Percentiles rank a stretch among this genome's conserved stretches.
These are phyloP conservation scores for Florisuga fusca DNA, from an alignment of 2,797 vertebrate genomes.

Conservation along the genomic window DNA sequence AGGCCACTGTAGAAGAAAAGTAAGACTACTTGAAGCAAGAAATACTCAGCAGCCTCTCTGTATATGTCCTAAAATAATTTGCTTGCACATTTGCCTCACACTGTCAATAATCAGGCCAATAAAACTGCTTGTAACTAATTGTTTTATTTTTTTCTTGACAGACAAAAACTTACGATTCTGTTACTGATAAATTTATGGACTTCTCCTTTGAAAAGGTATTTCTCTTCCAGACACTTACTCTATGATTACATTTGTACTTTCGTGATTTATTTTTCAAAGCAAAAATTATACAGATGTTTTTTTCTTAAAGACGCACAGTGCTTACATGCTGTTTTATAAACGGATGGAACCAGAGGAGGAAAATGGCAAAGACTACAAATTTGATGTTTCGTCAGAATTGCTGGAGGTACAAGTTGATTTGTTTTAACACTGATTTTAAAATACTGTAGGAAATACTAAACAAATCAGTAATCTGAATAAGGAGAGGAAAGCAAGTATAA, in stretches of 20 bases:
- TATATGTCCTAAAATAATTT: background rate
- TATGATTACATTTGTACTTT: constrained; percentile 5
- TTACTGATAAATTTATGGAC: constrained; percentile 99
- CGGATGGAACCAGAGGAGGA: constrained; percentile 96
- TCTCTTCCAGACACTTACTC: background rate
- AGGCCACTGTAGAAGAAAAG: background rate
- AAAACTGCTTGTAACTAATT: background rate
- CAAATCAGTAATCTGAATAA: background rate
- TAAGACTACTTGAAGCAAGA: background rate
- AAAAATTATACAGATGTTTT: constrained; percentile 61
- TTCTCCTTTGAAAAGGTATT: constrained; percentile 99
- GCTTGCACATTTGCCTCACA: background rate
- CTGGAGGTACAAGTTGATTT: constrained; percentile 82
- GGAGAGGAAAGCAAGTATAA: background rate
- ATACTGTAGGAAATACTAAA: background rate
- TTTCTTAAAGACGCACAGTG: constrained; percentile 92
- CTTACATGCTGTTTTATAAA: constrained; percentile 99
- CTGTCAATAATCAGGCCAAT: background rate
- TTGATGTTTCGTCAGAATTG: constrained; percentile 94
- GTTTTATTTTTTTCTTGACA: constrained; percentile 69
- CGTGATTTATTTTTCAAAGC: constrained; percentile 21
- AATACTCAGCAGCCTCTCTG: background rate
- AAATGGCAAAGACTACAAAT: constrained; percentile 93
- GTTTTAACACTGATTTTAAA: constrained; percentile 37
- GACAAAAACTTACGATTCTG: constrained; percentile 99